Base-by-base conservation (phyloP, 2,113 vertebrate species). In the Suricata suricatta region DNA sequence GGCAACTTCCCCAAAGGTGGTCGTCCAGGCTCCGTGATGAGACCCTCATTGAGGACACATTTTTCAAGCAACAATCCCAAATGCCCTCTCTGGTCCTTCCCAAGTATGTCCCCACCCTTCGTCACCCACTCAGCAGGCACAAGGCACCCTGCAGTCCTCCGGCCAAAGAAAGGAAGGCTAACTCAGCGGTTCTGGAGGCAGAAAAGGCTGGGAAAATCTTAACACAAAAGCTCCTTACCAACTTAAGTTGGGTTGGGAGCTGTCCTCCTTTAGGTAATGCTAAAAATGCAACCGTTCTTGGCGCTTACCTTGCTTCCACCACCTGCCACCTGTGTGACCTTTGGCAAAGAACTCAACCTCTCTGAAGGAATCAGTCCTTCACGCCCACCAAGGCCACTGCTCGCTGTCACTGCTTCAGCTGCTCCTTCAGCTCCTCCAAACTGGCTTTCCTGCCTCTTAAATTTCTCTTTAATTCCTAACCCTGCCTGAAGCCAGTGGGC, bases 401-500 rank as follows among this genome's bases (percentile, higher is more conserved):
- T 6, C 17, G 16, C 29, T 6, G 1, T 57, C 14, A 5, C 41
- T 14, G 5, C 63, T 35, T 50, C 25, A 8, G 85, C 21, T 1
- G 52, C 21, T 72, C 89, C 6, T 31, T 44, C 27, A 21, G 14
- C 44, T 44, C 44, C 80, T 35, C 41, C 81, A 25, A 23, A 80
- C 19, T 11, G 47, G 47, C 47, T 60, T 84, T 76, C 12, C 90
- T 33, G 91, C 54, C 80, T 95, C 72, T 82, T 68, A 17, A 44
- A 31, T 87, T 50, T 54, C 88, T 60, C 90, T 93, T 86, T 52
- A 38, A 44, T 71, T 85, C 69, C 89, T 79, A 72, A 64, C 83
- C 79, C 66, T 54, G 89, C 89, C 97, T 71, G 63, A 84, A 97
- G 63, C 77, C 97, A 97, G 97, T 72, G 87, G 97, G 98, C 79